Evolutionary conservation across 2,797 vertebrate species (phyloP).

Genomic region (Mus spretus): DNA sequence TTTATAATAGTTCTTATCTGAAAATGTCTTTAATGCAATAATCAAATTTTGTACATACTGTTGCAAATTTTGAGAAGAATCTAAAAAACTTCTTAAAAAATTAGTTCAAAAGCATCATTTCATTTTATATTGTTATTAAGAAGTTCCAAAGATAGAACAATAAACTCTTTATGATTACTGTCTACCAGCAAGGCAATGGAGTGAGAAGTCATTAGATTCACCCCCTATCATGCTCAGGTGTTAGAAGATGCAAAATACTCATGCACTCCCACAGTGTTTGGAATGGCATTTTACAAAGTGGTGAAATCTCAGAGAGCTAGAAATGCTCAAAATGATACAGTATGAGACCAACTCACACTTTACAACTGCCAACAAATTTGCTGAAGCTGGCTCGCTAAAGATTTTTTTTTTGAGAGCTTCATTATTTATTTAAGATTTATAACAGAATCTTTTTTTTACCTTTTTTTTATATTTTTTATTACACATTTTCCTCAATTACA

Average conservation of each 20-base stretch:
- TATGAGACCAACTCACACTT: neutral
- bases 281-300: constrained; percentile 21
- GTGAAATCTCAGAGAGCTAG: constrained; percentile 6
- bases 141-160: neutral
- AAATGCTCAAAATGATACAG: neutral
- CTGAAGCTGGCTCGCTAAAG: constrained; percentile 59
- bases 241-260: constrained; percentile 17
- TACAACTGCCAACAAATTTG: constrained; percentile 17
- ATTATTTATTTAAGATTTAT: too few relatives aligned
- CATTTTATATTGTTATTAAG: neutral
- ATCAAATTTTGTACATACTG: neutral
- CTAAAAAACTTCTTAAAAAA: neutral
- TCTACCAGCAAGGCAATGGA: neutral
- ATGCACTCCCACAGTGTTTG: neutral
- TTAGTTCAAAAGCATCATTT: neutral
- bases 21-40: neutral
- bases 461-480: too few relatives aligned
- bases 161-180: neutral
- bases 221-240: constrained; percentile 56
- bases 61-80: neutral
- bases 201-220: neutral
- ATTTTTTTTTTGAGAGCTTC: too few relatives aligned
- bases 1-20: neutral
- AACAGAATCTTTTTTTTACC: too few relatives aligned
- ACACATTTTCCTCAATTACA: too few relatives aligned